A percentile compares a stretch with the other conserved stretches of the same genome.
These are phyloP conservation scores for Arremon aurantiirostris DNA, from an alignment of 2,797 vertebrate species.

Conservation along the genomic window DNA sequence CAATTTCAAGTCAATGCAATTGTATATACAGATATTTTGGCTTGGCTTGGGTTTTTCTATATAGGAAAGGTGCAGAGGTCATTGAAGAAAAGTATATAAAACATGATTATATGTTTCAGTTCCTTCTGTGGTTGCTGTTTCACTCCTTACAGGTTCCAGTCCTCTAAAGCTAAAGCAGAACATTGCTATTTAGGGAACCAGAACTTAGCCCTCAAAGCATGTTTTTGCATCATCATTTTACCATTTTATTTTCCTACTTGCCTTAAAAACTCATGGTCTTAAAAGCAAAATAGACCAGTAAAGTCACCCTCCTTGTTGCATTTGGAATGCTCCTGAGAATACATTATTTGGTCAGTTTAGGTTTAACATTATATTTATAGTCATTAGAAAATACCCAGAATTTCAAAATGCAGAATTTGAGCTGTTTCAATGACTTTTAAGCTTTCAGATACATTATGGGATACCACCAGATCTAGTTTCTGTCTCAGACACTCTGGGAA, in stretches of 20 bases:
- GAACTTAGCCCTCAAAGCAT: not conserved
- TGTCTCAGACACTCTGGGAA: not conserved
- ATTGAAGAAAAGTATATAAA: conserved; percentile 15
- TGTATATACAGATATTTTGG: not conserved
- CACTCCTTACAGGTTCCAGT: not conserved
- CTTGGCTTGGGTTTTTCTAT: not conserved
- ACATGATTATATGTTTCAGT: not conserved
- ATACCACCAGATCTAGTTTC: not conserved
- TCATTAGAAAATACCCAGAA: not conserved
- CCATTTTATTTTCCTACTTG: not conserved
- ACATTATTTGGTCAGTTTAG: not conserved
- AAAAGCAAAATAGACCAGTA: not conserved
- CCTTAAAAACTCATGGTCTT: not conserved
- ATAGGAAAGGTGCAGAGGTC: not conserved
- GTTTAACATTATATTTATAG: not conserved
- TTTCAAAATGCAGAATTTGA: not conserved
- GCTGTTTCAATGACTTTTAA: not conserved
- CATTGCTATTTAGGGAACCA: conserved; percentile 3
- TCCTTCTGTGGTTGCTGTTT: not conserved
- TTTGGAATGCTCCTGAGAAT: not conserved
- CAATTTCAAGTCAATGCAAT: not conserved
- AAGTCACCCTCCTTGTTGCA: not conserved
- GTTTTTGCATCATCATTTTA: not conserved
- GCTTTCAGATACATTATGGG: not conserved
- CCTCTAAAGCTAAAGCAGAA: not conserved